These are phyloP conservation scores for Dryas iulia DNA, from an alignment of 1,140 invertebrate species.

Conservation along the genomic window DNA sequence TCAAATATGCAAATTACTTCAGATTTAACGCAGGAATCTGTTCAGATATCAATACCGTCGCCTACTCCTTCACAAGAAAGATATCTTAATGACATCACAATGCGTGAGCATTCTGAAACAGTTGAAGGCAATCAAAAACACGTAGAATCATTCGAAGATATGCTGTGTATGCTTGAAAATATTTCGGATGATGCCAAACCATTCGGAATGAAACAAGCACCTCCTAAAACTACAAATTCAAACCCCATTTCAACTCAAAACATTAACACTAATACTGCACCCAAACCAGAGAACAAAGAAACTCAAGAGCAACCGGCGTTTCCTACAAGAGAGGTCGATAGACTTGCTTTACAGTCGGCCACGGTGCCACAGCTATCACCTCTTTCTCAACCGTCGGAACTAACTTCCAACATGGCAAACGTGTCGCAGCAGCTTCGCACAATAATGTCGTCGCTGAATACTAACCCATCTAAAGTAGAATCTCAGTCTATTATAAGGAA, in stretches of 20 bases:
- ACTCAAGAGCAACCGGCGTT: slow-evolving; percentile 49
- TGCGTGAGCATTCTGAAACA: slow-evolving; percentile 79
- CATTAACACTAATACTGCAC: slow-evolving; percentile 38
- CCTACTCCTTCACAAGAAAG: slow-evolving; percentile 82
- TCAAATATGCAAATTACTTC: slow-evolving; percentile 78
- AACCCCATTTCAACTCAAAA: slow-evolving; percentile 40
- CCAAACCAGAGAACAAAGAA: slow-evolving; percentile 63
- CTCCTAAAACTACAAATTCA: slow-evolving; percentile 38
- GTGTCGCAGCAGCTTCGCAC: slow-evolving; percentile 85
- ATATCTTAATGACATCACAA: slow-evolving; percentile 82
- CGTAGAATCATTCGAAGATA: slow-evolving; percentile 84
- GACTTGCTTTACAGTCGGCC: slow-evolving; percentile 69
- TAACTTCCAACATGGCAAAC: slow-evolving; percentile 86
- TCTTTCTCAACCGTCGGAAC: slow-evolving; percentile 85
- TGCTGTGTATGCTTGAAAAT: slow-evolving; percentile 85
- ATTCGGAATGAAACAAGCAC: slow-evolving; percentile 60
- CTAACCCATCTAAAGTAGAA: slow-evolving; percentile 69
- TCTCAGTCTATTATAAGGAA: slow-evolving; percentile 68
- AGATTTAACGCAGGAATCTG: slow-evolving; percentile 81
- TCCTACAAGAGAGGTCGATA: slow-evolving; percentile 57
- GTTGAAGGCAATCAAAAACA: slow-evolving; percentile 76
- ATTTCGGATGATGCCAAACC: slow-evolving; percentile 80
- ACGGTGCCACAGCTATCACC: slow-evolving; percentile 85
- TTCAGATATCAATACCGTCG: slow-evolving; percentile 83
- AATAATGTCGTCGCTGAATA: slow-evolving; percentile 82